Evolutionary conservation across 2,888 invertebrate genomes (phyloP), one percentile per base, ranked within the genome.

Genomic region (Coecobrya sp.): DNA sequence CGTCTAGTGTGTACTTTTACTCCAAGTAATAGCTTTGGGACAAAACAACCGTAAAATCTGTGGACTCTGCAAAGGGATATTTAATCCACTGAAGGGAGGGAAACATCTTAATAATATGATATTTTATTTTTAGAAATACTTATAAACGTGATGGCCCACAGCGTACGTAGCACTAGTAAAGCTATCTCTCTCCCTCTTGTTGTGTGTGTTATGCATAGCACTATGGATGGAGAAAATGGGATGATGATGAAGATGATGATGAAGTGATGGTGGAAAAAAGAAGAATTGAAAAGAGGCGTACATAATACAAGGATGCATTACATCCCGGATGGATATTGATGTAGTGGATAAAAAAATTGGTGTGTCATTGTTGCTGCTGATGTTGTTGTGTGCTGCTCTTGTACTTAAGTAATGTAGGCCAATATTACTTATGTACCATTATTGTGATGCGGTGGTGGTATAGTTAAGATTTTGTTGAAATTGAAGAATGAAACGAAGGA

Each of bases 231-330:
- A 79, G 52, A 52, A 79, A 79, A 79, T 27, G 52, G 27, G 73
- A 73, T 30, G 68, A 25, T 76, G 73, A n/a, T 79, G 52, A 25
- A 0, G 49, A 25, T 79, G 52, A 81, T 82, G 59, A 82, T 36
- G 82, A 82, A 86, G 25, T 52, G 70, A 73, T 86, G 86, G 70
- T 10, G 8, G 2, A 25, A 70, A 30, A 84, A 65, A 49, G 42
- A 45, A 68, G 85, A 70, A 86, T 86, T 86, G 86, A 86, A 70
- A 86, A 45, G 49, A 36, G 52, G 86, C 49, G 30, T 86, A 65
- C 25, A 82, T 82, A 82, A 82, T 55, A 22, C 84, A 22, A 16
- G 19, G n/a, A 52, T 81, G 81, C 52, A 49, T 76, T 49, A 79
- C 49, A 79, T 13, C 45, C 8, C 27, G 59, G 45, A 85, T 49